Base-by-base conservation (phyloP, 2,113 vertebrate species). In the Dunckerocampus dactyliophorus region DNA sequence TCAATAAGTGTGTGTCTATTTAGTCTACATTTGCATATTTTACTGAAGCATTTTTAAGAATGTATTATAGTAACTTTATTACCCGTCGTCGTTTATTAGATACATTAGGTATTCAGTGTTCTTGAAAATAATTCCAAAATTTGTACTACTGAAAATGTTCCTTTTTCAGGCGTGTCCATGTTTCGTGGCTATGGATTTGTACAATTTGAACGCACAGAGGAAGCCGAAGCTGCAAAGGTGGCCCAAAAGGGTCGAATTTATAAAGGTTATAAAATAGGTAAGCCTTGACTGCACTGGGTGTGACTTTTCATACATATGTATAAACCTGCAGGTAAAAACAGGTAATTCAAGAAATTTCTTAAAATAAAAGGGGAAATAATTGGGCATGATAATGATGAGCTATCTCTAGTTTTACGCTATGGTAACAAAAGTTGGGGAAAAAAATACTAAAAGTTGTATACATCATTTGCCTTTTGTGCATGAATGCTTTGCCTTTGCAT, bases 251-350 rank as follows among this genome's bases (percentile, higher is more conserved):
- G 90, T 86, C 93, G 91, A 80, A 85, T 94, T 90, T 94, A 91
- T 93, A 92, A 89, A 93, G 87, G 91, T 87, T 93, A 90, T 93
- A 90, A 92, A 94, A 90, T 95, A 95, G 93, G 93, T 93, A 93
- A 93, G 93, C 76, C 59, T 68, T 70, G 61, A 63, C 65, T 72
- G 47, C 58, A 63, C 17, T 62, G 59, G 65, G 52, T 60, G 52
- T 81, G 74, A 64, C 65, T 62, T 14, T 39, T 69, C 6, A 17
- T 66, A 43, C 43, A 34, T 22, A 47, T 7, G 1, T 3, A 56
- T 19, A 13, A 62, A 47, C 20, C 39, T 42, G 53, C 48, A 62
- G 2, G 31, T 13, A 37, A 37, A 20, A 53, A 69, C 22, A 8
- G 21, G 22, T 51, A 24, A 49, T 49, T 49, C 17, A 7, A 21